Evolutionary conservation across 2,797 vertebrate genomes (phyloP), one percentile per base, ranked within the genome.

Genomic region (Phaenicophaeus curvirostris): DNA sequence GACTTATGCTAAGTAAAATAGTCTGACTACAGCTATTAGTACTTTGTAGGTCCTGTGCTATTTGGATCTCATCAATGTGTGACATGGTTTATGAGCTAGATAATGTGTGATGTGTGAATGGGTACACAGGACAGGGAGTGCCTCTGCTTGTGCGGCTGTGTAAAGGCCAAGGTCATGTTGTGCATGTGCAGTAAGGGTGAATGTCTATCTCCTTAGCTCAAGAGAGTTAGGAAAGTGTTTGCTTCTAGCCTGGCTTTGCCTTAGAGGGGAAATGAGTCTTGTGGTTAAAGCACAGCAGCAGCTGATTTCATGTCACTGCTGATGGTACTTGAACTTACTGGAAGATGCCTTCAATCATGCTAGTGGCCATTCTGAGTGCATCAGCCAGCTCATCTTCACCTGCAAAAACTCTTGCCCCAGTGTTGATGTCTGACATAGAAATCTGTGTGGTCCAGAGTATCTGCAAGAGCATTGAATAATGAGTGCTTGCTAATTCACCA

Each of bases 11-110:
- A 82, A 84, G 62, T 15, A 86, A 82, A 84, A 62, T 15, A 86
- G 55, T 82, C 87, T 54, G 33, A 69, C 76, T 93, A 39, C 89
- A 93, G 94, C 73, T 91, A 91, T 90, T 81, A 19, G 35, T 55
- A 2, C 91, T 94, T 86, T 65, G 91, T 78, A 94, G 71, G 84
- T 67, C 62, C 69, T 42, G 67, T 4, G 0, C 79, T 94, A 50
- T 69, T 95, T 93, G 91, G 85, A 69, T 92, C 87, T 78, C 91
- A 42, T 93, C 81, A 79, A 37, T 4, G 48, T 53, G 62, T 73
- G 85, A 59, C 73, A 46, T 54, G 66, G 87, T 95, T 97, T 93
- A 73, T 84, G 94, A 69, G 85, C 76, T 84, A 0, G 62, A 27
- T 54, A 55, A 46, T 68, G 55, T 50, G 86, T 67, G 90, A 55